Base-by-base conservation (phyloP, 2,888 invertebrate species). In the Nomada fucata region DNA sequence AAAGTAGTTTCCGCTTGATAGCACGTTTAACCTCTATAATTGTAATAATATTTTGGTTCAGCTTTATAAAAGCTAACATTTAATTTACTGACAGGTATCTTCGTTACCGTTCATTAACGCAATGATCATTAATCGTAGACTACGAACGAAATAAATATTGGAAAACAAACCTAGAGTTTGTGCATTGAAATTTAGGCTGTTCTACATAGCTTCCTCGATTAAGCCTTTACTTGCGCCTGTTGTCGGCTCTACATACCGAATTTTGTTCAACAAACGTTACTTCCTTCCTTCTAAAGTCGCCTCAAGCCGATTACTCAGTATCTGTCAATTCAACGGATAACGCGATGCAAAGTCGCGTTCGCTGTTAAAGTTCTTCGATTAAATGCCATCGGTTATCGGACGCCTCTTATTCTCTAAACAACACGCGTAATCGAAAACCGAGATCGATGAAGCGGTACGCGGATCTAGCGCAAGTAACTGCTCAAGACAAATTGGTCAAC, bases 301-400 rank as follows among this genome's bases (percentile, higher is more conserved):
- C 60, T 4, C 26, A 15, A 36, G 20, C n/a, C 42, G 42, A 61
- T 61, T 61, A 18, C 36, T 61, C 2, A 3, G 42, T 60, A 11
- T 42, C n/a, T n/a, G n/a, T 36, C 60, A 61, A 20, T n/a, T 42
- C 1, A 61, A 61, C 11, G 11, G n/a, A 42, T 61, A 61, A 42
- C 36, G 36, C n/a, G 11, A n/a, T 10, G 42, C 36, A n/a, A 20
- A 36, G 59, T n/a, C 42, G 10, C n/a, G n/a, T n/a, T n/a, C n/a
- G n/a, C 42, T n/a, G 10, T n/a, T 61, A 10, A 61, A 42, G 60
- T 60, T 29, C 36, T 60, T 9, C 36, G 60, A 60, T 64, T 26
- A 47, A 64, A 26, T 64, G 63, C 23, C 18, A 52, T 50, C 26
- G n/a, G 26, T 64, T 50, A 50, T 50, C 47, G 18, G 36, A n/a